Conservation (phyloP, 2,797 vertebrate species). For the Loriculus beryllinus region DNA sequence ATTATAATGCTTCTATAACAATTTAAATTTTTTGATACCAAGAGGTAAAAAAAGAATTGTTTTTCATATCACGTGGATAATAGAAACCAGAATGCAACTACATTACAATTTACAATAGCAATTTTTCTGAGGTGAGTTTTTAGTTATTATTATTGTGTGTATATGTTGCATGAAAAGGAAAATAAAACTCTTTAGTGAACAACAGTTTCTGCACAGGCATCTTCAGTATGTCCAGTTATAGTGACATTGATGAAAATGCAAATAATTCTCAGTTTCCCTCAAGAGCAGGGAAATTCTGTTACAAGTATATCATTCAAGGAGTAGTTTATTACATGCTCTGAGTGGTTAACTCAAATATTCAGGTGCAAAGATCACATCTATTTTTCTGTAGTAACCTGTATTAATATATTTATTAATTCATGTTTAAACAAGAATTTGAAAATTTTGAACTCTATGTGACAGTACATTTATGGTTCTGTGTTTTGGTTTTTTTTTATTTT, state of each 20-base stretch:
- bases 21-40: background rate
- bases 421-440: background rate
- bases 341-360: background rate
- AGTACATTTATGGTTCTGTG: background rate
- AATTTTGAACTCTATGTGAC: background rate
- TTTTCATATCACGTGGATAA: background rate
- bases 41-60: background rate
- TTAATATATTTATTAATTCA: background rate
- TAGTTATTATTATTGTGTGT: background rate
- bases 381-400: background rate
- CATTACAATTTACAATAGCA: background rate
- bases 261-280: background rate
- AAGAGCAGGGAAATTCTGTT: background rate
- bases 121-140: background rate
- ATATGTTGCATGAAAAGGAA: background rate
- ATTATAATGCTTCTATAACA: background rate
- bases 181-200: background rate
- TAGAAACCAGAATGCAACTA: background rate
- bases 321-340: background rate
- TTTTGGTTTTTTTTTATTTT: background rate
- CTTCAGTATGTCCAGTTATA: background rate
- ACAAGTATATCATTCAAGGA: background rate
- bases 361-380: background rate
- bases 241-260: background rate
- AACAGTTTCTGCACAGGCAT: background rate